A percentile compares a stretch with the other conserved stretches of the same genome.
Evolutionary conservation across 2,113 vertebrate genomes (phyloP).

Genomic region (Silurus glanis): DNA sequence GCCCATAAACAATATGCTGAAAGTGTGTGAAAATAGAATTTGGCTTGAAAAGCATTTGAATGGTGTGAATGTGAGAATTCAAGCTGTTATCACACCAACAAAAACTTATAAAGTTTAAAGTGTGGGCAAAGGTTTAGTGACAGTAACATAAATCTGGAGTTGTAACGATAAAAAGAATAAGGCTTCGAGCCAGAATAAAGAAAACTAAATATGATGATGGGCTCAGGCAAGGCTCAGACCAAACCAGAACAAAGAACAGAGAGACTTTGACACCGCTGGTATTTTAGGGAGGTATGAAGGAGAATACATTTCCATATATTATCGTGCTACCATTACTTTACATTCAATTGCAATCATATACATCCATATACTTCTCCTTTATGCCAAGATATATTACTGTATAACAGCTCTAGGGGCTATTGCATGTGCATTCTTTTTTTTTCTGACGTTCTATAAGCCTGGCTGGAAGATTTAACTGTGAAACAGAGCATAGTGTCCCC

Average conservation of each 20-base stretch:
- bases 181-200: slow-evolving; percentile 6
- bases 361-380: not conserved
- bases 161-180: slow-evolving; percentile 22
- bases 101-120: slow-evolving; percentile 14
- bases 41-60: not conserved
- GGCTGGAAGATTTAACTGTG: slow-evolving; percentile 26
- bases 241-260: slow-evolving; percentile 14
- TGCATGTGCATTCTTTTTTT: slow-evolving; percentile 21
- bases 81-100: not conserved
- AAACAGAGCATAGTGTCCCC: slow-evolving; percentile 35
- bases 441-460: not conserved
- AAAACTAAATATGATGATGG: slow-evolving; percentile 9
- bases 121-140: slow-evolving; percentile 4
- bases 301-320: slow-evolving; percentile 39
- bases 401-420: slow-evolving; percentile 21
- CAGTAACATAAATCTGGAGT: slow-evolving; percentile 8
- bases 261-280: slow-evolving; percentile 16
- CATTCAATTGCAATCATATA: not conserved
- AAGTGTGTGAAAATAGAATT: not conserved
- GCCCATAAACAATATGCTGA: not conserved
- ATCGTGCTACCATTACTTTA: not conserved
- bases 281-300: slow-evolving; percentile 5
- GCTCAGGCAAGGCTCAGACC: slow-evolving; percentile 1
- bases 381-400: slow-evolving; percentile 10
- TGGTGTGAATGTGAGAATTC: slow-evolving; percentile 9